phyloP scores from a whole-genome alignment of 2,113 vertebrate genomes.

The Puffinus mauretanicus region DNA sequence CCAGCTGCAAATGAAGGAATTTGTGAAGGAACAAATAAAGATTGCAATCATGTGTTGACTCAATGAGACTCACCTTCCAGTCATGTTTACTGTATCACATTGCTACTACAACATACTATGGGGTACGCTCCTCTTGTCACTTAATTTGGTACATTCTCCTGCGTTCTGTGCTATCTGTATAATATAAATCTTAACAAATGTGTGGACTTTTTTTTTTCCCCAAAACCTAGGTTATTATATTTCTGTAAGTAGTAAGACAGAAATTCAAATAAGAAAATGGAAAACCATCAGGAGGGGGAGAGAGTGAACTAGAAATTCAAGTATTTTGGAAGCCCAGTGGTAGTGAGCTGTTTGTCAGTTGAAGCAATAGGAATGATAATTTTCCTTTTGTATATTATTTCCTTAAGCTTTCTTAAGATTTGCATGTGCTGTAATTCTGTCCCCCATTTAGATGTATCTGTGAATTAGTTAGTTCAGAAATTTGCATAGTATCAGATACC shows the following conservation, averaged over 20 bases:
- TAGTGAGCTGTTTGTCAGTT: not conserved
- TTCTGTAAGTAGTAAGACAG: not conserved
- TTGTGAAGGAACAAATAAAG: not conserved
- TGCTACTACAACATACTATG: not conserved
- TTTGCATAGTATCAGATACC: not conserved
- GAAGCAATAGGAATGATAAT: not conserved
- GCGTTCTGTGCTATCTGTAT: not conserved
- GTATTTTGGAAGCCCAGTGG: not conserved
- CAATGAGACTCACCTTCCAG: not conserved
- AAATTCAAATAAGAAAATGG: not conserved
- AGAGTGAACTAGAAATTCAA: not conserved
- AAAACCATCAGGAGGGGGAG: not conserved
- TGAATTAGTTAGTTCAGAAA: not conserved
- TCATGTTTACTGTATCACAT: not conserved
- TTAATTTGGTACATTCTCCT: not conserved
- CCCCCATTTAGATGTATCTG: not conserved
- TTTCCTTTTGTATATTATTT: not conserved
- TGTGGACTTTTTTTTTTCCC: not conserved
- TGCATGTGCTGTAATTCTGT: not conserved
- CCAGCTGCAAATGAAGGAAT: not conserved
- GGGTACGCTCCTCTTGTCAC: not conserved
- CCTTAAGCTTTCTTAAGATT: not conserved
- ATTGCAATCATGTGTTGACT: not conserved
- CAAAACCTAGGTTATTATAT: not conserved
- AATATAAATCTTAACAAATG: not conserved